Evolutionary conservation across 2,797 vertebrate genomes (phyloP), one percentile per base, ranked within the genome.

Genomic region (Malacoctenus gilli): DNA sequence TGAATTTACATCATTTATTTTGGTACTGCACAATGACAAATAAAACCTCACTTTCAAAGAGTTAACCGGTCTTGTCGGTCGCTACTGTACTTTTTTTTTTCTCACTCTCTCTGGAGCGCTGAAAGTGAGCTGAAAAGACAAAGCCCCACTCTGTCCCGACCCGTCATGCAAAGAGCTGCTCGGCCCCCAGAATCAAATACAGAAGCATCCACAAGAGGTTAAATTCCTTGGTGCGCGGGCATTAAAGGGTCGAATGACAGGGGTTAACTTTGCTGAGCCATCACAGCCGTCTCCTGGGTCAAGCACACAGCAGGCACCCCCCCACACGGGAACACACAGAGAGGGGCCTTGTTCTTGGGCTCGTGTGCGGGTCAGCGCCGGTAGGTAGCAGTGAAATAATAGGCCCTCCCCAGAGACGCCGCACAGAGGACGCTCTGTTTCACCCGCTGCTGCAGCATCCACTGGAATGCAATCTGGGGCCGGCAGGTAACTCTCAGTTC

Each of bases 381-480:
- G 80, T 87, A 85, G 85, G 86, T 84, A 71, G 64, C 56, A 83
- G 77, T 62, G 76, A 89, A 85, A 79, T 59, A 71, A 79, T 84
- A 79, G 81, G 73, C 79, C n/a, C 80, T 75, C 72, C 79, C 72
- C 67, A 48, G 74, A 84, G 83, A 64, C 70, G 1, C 60, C 43
- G 83, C 82, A 91, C 89, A 92, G 85, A 88, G 85, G 69, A 72
- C 60, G 15, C 79, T 83, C 83, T 90, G 90, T 91, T 84, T 79
- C 72, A n/a, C n/a, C 49, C 75, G 21, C 44, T 52, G 79, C 68
- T 71, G 73, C 69, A 70, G 57, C 72, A 80, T 79, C 73, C 74
- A 42, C 59, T 85, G 89, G 90, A 92, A 92, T 91, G 89, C 71
- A 83, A 72, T 74, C 82, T 52, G 68, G 81, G 67, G 69, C n/a